These are phyloP conservation scores for Sialia sialis DNA, from an alignment of 2,113 vertebrate genomes.

Conservation along the genomic window DNA sequence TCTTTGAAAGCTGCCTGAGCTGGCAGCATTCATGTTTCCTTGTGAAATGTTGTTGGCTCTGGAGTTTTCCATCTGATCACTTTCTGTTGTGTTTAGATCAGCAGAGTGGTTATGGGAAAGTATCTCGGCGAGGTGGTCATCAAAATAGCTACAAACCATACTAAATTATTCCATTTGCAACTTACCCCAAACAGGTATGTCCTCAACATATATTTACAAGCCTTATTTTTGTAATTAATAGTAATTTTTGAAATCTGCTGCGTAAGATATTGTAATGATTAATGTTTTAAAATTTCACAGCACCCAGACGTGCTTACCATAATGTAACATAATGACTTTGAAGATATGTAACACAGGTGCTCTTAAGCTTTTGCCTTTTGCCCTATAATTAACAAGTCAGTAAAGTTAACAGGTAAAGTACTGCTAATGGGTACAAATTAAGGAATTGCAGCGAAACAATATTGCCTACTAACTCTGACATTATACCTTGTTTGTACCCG, in stretches of 20 bases:
- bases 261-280: constrained; percentile 78
- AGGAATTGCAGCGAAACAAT: constrained; percentile 93
- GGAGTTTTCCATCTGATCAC: background rate
- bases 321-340: constrained; percentile 93
- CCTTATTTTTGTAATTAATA: constrained; percentile 58
- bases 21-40: background rate
- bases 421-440: constrained; percentile 99
- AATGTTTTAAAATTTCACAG: constrained; percentile 91
- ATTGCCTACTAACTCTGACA: constrained; percentile 99
- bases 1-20: background rate
- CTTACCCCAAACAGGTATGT: constrained; percentile 87
- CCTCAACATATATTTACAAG: constrained; percentile 39
- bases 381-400: constrained; percentile 93
- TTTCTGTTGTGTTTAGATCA: constrained; percentile 80
- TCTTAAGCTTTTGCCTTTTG: constrained; percentile 84
- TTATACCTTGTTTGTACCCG: constrained; percentile 99
- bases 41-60: background rate
- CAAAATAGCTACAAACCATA: constrained; percentile 99
- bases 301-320: constrained; percentile 97
- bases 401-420: constrained; percentile 99
- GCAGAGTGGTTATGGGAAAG: constrained; percentile 97
- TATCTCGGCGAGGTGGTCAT: constrained; percentile 94
- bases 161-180: constrained; percentile 86
- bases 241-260: constrained; percentile 81
- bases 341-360: constrained; percentile 85